Evolutionary conservation across 2,113 vertebrate species (phyloP).

Genomic region (Neotoma lepida): DNA sequence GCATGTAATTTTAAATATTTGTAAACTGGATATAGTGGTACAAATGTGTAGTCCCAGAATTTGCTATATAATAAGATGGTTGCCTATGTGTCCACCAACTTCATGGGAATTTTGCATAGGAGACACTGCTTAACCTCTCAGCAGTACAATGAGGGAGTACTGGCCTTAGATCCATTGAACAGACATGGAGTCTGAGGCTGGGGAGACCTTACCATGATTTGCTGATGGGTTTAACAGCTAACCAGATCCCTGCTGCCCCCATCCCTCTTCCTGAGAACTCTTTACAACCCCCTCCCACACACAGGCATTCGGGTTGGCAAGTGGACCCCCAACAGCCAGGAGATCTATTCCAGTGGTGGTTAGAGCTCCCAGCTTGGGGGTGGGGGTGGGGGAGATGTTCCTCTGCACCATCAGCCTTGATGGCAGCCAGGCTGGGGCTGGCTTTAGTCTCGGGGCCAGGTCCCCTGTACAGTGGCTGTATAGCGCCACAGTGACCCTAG

Average conservation of each 20-base stretch:
- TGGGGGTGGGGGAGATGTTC: neutral
- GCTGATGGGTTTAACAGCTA: neutral
- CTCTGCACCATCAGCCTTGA: rapidly evolving
- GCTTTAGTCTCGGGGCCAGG: neutral
- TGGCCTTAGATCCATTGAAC: neutral
- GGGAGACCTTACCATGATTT: neutral
- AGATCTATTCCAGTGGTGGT: neutral
- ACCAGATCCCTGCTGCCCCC: neutral
- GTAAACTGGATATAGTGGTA: neutral
- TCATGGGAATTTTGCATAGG: neutral
- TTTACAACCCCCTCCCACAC: neutral
- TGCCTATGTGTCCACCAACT: neutral
- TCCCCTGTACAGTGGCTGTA: neutral
- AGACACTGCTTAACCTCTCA: neutral
- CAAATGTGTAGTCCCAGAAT: neutral
- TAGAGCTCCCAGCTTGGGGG: neutral
- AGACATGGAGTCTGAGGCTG: neutral
- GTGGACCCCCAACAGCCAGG: neutral
- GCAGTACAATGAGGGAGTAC: neutral
- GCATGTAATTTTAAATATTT: neutral
- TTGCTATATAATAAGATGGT: neutral
- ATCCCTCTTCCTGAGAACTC: neutral
- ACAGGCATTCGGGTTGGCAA: neutral
- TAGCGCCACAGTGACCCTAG: neutral
- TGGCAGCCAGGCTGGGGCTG: neutral